These are phyloP conservation scores for Megaustenia siamemsis DNA, from an alignment of 2,888 invertebrate genomes.

Conservation along the genomic window DNA sequence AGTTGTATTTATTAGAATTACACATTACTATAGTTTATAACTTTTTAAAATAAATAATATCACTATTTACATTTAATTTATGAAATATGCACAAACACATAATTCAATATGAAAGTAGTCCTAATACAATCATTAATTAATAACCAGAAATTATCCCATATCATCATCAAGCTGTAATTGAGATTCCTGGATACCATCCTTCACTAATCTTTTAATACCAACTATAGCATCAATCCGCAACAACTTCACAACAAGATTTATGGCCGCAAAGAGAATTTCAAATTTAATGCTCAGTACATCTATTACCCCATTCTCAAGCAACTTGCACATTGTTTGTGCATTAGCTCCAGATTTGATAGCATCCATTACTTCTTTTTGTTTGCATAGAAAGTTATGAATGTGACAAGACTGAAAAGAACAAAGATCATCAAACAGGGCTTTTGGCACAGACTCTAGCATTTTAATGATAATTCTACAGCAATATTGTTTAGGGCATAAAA, in stretches of 20 bases:
- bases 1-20: too few relatives aligned
- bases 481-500: slow-evolving; percentile 18
- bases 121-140: background rate
- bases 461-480: slow-evolving; percentile 54
- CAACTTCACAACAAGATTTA: slow-evolving; percentile 62
- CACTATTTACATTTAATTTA: too few relatives aligned
- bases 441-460: slow-evolving; percentile 58
- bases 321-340: slow-evolving; percentile 15
- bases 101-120: background rate
- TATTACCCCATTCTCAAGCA: slow-evolving; percentile 47
- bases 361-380: slow-evolving; percentile 28
- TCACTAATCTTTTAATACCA: slow-evolving; percentile 58
- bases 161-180: background rate
- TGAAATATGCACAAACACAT: too few relatives aligned
- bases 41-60: too few relatives aligned
- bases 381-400: slow-evolving; percentile 36
- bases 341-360: slow-evolving; percentile 41
- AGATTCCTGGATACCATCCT: background rate
- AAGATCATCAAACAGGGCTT: slow-evolving; percentile 54
- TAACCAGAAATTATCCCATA: background rate
- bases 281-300: slow-evolving; percentile 66
- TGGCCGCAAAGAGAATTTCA: slow-evolving; percentile 59
- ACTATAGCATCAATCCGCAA: slow-evolving; percentile 65
- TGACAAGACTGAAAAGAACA: background rate
- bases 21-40: too few relatives aligned